Evolutionary conservation across 2,797 vertebrate genomes (phyloP).

Genomic region (Etheostoma perlongum): DNA sequence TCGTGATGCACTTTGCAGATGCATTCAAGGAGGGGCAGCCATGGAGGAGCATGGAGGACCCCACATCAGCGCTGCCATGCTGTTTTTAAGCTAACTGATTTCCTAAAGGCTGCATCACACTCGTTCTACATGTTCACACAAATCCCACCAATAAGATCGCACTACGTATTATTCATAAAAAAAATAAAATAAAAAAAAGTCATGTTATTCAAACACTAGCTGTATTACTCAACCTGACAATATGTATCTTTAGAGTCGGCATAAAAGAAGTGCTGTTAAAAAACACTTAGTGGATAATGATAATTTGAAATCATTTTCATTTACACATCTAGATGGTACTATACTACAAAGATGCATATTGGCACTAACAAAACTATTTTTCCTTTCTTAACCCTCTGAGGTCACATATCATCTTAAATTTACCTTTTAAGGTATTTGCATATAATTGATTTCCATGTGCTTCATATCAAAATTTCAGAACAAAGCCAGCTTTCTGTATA

Average conservation of each 20-base stretch:
- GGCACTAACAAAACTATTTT: not conserved
- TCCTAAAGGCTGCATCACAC: constrained; percentile 6
- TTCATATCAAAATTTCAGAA: no score
- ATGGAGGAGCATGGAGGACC: not conserved
- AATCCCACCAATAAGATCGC: not conserved
- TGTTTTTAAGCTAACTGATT: constrained; percentile 14
- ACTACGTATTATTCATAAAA: not conserved
- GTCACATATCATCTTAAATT: no score
- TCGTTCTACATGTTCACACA: not conserved
- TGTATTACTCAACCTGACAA: not conserved
- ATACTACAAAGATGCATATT: not conserved
- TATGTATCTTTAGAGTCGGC: not conserved
- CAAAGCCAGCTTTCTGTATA: no score
- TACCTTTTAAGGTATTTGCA: no score
- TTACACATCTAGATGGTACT: not conserved
- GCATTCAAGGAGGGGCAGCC: constrained; percentile 17
- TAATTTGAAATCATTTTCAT: not conserved
- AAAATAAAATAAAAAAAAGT: not conserved
- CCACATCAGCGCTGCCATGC: not conserved
- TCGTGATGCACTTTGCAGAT: constrained; percentile 40
- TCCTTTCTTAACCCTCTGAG: no score
- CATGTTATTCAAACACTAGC: not conserved
- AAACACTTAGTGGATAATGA: not conserved
- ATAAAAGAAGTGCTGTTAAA: not conserved
- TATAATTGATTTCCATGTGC: no score